Percentiles rank a stretch among this genome's conserved stretches.
Evolutionary conservation across 2,888 invertebrate species (phyloP).

Genomic region (Mythimna loreyi): DNA sequence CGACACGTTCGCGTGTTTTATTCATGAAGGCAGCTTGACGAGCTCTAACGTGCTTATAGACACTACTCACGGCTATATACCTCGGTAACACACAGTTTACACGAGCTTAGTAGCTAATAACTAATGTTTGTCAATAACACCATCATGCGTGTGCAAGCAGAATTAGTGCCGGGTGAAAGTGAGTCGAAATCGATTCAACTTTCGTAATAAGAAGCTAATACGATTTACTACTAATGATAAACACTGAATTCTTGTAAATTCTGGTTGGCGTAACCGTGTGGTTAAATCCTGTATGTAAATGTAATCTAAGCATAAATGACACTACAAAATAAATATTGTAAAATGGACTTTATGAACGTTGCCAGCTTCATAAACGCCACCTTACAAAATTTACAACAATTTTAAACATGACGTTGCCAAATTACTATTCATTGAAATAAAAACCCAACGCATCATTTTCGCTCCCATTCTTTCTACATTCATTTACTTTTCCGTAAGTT

Average conservation of each 20-base stretch:
- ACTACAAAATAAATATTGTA: background rate
- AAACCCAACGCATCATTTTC: slow-evolving; percentile 28
- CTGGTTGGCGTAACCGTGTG: no score
- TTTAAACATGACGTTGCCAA: background rate
- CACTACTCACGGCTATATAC: slow-evolving; percentile 39
- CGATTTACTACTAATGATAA: background rate
- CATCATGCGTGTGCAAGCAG: slow-evolving; percentile 6
- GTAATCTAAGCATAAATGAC: background rate
- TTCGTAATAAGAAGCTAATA: background rate
- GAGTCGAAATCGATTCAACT: background rate
- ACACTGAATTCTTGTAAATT: background rate
- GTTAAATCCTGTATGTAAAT: no score
- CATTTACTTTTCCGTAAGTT: slow-evolving; percentile 33
- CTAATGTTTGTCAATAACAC: background rate
- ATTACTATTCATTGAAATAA: slow-evolving; percentile 28
- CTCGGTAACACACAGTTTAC: slow-evolving; percentile 12
- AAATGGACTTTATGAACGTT: no score
- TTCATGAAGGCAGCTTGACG: slow-evolving; percentile 70
- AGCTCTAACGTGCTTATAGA: slow-evolving; percentile 56
- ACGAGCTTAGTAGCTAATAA: background rate
- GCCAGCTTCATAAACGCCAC: background rate
- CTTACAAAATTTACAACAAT: background rate
- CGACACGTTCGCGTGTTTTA: slow-evolving; percentile 70
- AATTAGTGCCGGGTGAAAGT: slow-evolving; percentile 1
- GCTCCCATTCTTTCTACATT: slow-evolving; percentile 36